A percentile compares a stretch with the other conserved stretches of the same genome.
These are phyloP conservation scores for Trachelus troglodyta DNA, from an alignment of 2,888 invertebrate genomes.

Conservation along the genomic window DNA sequence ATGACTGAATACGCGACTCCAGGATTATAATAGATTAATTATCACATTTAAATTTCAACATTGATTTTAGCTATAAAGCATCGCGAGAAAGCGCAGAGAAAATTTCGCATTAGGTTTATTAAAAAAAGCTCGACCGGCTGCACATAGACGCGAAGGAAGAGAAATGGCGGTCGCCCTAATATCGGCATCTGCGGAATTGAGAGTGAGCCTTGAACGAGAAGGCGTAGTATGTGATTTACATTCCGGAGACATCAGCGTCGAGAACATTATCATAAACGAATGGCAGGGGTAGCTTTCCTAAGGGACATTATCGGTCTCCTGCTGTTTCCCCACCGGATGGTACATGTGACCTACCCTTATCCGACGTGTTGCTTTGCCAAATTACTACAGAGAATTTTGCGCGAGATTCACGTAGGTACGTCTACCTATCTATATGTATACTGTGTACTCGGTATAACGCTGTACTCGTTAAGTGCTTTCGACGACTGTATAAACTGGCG, in stretches of 20 bases:
- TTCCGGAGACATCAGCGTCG: conserved; percentile 42
- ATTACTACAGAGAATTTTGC: background rate
- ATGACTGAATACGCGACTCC: background rate
- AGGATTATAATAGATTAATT: background rate
- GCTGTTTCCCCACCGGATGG: conserved; percentile 37
- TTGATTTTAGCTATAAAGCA: background rate
- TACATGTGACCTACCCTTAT: background rate
- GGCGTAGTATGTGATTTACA: conserved; percentile 42
- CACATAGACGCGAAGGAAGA: background rate
- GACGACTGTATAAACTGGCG: background rate
- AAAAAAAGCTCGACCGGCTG: background rate
- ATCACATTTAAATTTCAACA: background rate
- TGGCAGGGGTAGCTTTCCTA: conserved; percentile 35
- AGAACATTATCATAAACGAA: conserved; percentile 51
- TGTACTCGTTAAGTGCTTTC: background rate
- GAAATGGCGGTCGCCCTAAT: conserved; percentile 6
- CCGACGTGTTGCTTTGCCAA: background rate
- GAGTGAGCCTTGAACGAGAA: background rate
- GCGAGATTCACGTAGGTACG: background rate
- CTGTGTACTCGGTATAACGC: background rate
- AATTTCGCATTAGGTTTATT: background rate
- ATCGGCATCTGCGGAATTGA: conserved; percentile 25
- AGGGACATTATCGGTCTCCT: conserved; percentile 51
- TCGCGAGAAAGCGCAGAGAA: background rate
- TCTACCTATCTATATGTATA: background rate